phyloP scores from a whole-genome alignment of 2,888 invertebrate species.

The Euproctis similis region DNA sequence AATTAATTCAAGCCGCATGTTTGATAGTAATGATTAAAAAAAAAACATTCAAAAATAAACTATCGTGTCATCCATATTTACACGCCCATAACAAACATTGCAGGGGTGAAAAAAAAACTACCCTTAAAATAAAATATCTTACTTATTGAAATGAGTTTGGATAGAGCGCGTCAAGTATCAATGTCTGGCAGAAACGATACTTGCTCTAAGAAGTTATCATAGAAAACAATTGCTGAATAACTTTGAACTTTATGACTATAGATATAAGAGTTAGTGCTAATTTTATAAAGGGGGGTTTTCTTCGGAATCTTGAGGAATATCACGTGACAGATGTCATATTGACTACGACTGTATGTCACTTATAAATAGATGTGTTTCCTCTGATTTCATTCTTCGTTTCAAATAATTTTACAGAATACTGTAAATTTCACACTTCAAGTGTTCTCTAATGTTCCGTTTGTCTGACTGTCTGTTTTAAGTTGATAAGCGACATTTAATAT shows the following conservation, averaged over 20 bases:
- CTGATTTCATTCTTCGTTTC: conserved; percentile 26
- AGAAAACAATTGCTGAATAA: conserved; percentile 17
- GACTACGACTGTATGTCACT: conserved; percentile 39
- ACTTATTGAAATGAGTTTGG: conserved; percentile 30
- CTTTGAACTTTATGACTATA: conserved; percentile 16
- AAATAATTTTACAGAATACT: too few relatives aligned
- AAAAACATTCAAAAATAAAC: too few relatives aligned
- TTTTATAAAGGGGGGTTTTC: conserved; percentile 8
- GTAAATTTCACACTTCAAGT: too few relatives aligned
- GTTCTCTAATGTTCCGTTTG: too few relatives aligned
- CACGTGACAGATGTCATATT: conserved; percentile 46
- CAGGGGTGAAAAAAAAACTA: conserved; percentile 21
- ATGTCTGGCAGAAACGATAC: conserved; percentile 52
- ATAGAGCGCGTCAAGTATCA: conserved; percentile 49
- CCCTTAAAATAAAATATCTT: conserved; percentile 37
- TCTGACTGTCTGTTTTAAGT: too few relatives aligned
- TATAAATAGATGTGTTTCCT: conserved; percentile 51
- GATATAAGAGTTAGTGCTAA: conserved; percentile 9
- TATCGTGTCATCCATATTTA: too few relatives aligned
- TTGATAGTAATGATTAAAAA: too few relatives aligned
- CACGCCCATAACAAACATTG: conserved; percentile 10
- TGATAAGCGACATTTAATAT: too few relatives aligned
- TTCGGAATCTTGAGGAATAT: conserved; percentile 33
- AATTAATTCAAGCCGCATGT: too few relatives aligned
- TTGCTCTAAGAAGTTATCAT: conserved; percentile 17